phyloP scores from a whole-genome alignment of 2,888 invertebrate genomes.

The Balanococcus diminutus region DNA sequence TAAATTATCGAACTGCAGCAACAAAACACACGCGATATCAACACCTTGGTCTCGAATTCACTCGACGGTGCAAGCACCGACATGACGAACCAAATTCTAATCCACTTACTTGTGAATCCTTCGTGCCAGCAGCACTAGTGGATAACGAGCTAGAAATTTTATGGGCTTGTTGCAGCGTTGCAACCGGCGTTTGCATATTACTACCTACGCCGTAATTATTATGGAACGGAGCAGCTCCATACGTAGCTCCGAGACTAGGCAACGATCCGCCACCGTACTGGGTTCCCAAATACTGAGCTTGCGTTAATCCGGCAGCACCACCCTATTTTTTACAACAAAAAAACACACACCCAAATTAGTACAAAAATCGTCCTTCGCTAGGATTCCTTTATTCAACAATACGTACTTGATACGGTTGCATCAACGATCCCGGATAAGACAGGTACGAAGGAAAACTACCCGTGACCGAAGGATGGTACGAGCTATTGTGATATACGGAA shows the following conservation, averaged over 20 bases:
- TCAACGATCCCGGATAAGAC: slow-evolving; percentile 50
- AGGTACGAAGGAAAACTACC: slow-evolving; percentile 49
- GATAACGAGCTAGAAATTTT: slow-evolving; percentile 52
- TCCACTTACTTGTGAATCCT: slow-evolving; percentile 48
- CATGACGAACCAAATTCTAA: neutral
- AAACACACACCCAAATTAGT: neutral
- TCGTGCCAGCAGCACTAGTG: slow-evolving; percentile 5
- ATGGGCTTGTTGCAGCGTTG: slow-evolving; percentile 44
- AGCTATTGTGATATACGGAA: slow-evolving; percentile 52
- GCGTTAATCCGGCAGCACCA: slow-evolving; percentile 49
- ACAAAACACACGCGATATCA: too few relatives aligned
- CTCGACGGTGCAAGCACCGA: neutral
- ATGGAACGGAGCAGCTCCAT: slow-evolving; percentile 53
- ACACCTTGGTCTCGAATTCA: too few relatives aligned
- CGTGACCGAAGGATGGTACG: slow-evolving; percentile 51
- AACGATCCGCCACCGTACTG: slow-evolving; percentile 52
- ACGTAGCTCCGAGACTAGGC: slow-evolving; percentile 48
- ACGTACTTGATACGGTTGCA: slow-evolving; percentile 49
- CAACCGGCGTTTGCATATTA: slow-evolving; percentile 45
- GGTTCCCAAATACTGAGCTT: slow-evolving; percentile 41
- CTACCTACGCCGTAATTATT: slow-evolving; percentile 44
- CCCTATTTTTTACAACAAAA: slow-evolving; percentile 6
- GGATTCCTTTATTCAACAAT: neutral
- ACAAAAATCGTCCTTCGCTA: neutral
- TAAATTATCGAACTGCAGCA: slow-evolving; percentile 44